Evolutionary conservation across 1,140 invertebrate genomes (phyloP), one percentile per base, ranked within the genome.

Genomic region (Drosophila punjabiensis): DNA sequence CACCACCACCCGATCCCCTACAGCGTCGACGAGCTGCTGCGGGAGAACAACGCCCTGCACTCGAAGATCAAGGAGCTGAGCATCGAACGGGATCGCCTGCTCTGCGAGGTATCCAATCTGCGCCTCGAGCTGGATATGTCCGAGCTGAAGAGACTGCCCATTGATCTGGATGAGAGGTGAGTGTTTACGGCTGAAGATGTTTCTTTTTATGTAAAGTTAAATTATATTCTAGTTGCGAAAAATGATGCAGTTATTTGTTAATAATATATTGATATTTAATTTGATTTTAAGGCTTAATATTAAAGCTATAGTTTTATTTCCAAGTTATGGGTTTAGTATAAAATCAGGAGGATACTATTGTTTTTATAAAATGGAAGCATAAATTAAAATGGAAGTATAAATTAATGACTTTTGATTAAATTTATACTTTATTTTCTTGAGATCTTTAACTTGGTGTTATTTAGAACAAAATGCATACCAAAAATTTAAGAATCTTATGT

Each of bases 101-200:
- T 97, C 13, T 97, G 96, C 92, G 96, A 97, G 94, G 96, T 97
- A 61, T 96, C 96, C 83, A 97, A 97, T 94, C 94, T 97, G 85
- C 95, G 97, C 73, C 95, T 97, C 86, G 97, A 98, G 93, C 94
- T 97, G 86, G 97, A 97, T 94, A 96, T 97, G 94, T 96, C 96
- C 69, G 97, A 97, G 92, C 94, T 97, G 60, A 97, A 97, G 92
- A 95, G 96, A 47, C 93, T 97, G 41, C 96, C 97, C 76, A 30
- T 82, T 11, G 87, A 90, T 33, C 45, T 86, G 55, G 96, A 97
- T 94, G 96, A 96, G 94, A 96, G 96, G 96, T 97, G 92, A 92
- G 93, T 94, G 37, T 52, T 53, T 18, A 18, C 2, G 9, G 18
- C 7, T 32, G 7, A 11, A 10, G 0, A n/a, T 6, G 45, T 14